phyloP scores from a whole-genome alignment of 64 coral and sea anemone genomes.

The Stichodactyla mertensii region DNA sequence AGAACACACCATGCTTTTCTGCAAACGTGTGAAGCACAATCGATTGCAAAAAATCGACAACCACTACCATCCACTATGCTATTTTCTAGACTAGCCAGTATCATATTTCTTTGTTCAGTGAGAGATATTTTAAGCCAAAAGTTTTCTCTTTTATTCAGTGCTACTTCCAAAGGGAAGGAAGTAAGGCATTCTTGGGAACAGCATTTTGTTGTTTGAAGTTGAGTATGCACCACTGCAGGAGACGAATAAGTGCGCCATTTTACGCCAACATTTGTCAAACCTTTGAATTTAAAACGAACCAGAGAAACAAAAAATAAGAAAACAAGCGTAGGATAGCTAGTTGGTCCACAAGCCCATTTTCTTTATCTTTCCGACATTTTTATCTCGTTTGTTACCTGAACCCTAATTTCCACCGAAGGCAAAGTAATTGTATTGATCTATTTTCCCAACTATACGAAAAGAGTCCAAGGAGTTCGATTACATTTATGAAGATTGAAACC shows the following conservation, averaged over 20 bases:
- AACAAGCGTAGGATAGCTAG: too few species aligned
- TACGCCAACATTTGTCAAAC: too few species aligned
- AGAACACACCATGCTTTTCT: neutral
- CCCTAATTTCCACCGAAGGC: too few species aligned
- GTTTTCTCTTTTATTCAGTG: neutral
- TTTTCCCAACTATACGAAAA: too few species aligned
- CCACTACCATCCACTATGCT: neutral
- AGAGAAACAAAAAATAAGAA: too few species aligned
- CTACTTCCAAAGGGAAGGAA: neutral
- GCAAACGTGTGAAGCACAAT: neutral
- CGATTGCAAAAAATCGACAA: neutral
- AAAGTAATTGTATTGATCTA: too few species aligned
- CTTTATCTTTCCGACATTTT: too few species aligned
- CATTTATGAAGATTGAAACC: too few species aligned
- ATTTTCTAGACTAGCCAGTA: neutral
- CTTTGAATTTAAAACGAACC: too few species aligned
- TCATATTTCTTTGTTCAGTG: slow-evolving; percentile 5
- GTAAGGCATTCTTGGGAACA: neutral
- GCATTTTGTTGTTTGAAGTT: neutral
- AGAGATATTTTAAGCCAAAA: neutral
- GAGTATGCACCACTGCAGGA: neutral
- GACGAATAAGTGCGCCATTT: neutral
- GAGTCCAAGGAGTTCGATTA: too few species aligned
- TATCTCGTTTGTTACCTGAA: too few species aligned
- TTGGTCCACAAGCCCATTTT: too few species aligned